Base-by-base conservation (phyloP, 2,888 invertebrate species). In the Lamproptera curius region DNA sequence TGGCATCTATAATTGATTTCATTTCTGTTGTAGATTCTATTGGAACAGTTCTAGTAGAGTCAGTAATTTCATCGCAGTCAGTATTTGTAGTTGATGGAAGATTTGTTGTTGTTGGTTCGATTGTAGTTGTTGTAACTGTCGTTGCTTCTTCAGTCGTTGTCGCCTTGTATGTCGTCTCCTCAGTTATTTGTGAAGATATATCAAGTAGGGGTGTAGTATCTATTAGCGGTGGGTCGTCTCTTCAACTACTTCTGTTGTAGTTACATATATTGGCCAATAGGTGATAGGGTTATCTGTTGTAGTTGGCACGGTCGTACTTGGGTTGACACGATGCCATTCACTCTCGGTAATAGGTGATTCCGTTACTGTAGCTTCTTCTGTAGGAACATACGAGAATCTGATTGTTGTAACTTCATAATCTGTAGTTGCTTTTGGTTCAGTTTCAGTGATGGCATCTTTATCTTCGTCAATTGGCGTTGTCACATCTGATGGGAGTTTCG, bases 391-490 rank as follows among this genome's bases (percentile, higher is more conserved):
- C 26, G 80, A 73, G 51, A 85, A 86, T 60, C 85, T 70, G 9
- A 81, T 84, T n/a, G 87, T 87, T 38, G 87, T 87, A 33, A 86
- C 77, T 57, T 85, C 78, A 64, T 74, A 86, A 53, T 82, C 77
- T 13, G 73, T 71, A 5, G 74, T 76, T 13, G 65, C 58, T 28
- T 58, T 55, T 46, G 50, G 34, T 20, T 68, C 56, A 37, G 59
- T 61, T 31, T 65, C 59, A 42, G 65, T 56, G 6, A 63, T 50
- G 13, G 65, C 64, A 57, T 75, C 71, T 52, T 67, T 72, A 10
- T 70, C 62, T 57, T 87, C 86, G 61, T 81, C 81, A 53, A 70
- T 70, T 26, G 88, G 87, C 34, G 88, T 88, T 28, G 88, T 88
- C 36, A 87, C 58, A 44, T 70, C 75, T 39, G 77, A 69, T 50